Evolutionary conservation across 2,888 invertebrate species (phyloP), one percentile per base, ranked within the genome.

Genomic region (Sinodicranocentrus sp.): DNA sequence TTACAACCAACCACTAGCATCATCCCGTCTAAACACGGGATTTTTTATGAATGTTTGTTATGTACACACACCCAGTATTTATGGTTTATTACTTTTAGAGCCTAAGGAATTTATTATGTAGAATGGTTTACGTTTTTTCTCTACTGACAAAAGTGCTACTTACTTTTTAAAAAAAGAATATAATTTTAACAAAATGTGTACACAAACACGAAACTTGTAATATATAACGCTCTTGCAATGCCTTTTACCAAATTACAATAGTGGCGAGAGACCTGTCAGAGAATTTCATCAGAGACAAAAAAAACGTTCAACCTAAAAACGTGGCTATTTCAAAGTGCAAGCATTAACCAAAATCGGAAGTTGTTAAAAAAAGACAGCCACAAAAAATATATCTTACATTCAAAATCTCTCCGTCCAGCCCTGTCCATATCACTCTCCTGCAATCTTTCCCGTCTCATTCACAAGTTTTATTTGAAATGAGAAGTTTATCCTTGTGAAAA

Each of bases 1-100:
- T 61, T 61, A 61, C 61, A n/a, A 61, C 17, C 59, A 48, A n/a
- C 28, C 61, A 61, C 6, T n/a, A n/a, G n/a, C n/a, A n/a, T 8
- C 28, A 28, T 61, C 28, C 61, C 28, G n/a, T 10, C 57, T 6
- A 25, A 57, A 63, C 19, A 26, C 26, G n/a, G 26, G 8, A 28
- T 28, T 57, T 19, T 71, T 57, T 59, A 72, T 72, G 57, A 26
- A 57, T 73, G 73, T 73, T 73, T 73, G 73, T 59, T 73, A 44
- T 48, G 73, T 61, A 59, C 73, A 73, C 73, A 73, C 73, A 54
- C 73, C 54, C 57, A 73, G 59, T 61, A 73, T 73, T 73, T 73
- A 73, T 61, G 73, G 57, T 25, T 73, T 71, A 44, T 39, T 57
- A 39, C 57, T 33, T 52, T n/a, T n/a, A n/a, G 23, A 52, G 19